Conservation (phyloP, 2,888 invertebrate species). For the Ochropacha duplaris region DNA sequence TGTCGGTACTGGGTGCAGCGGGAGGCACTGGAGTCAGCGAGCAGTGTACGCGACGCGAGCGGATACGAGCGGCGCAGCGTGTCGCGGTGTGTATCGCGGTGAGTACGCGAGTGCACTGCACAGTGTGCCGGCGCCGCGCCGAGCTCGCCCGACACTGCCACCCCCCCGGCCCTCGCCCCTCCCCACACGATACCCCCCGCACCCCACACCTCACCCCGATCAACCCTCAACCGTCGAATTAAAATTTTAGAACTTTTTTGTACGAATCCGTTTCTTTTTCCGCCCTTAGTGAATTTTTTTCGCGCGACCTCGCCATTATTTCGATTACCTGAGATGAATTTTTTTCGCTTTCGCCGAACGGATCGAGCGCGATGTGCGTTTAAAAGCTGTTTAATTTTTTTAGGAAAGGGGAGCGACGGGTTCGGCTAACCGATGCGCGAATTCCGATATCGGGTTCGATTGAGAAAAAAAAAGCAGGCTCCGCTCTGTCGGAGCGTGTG, state of each 20-base stretch:
- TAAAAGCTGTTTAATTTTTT: constrained; percentile 83
- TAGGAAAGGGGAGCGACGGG: constrained; percentile 74
- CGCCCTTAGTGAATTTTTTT: constrained; percentile 82
- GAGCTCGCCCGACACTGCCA: constrained; percentile 18
- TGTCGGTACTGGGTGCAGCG: constrained; percentile 10
- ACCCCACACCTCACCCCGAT: constrained; percentile 27
- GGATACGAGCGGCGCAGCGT: constrained; percentile 8
- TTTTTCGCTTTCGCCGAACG: constrained; percentile 66
- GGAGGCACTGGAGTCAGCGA: constrained; percentile 10
- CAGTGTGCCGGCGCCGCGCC: constrained; percentile 15
- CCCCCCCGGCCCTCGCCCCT: constrained; percentile 14
- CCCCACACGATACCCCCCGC: constrained; percentile 2
- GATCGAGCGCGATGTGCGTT: constrained; percentile 69
- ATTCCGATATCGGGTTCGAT: constrained; percentile 76
- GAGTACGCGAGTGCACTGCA: constrained; percentile 16
- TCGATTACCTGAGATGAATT: constrained; percentile 81
- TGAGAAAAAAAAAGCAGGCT: constrained; percentile 43
- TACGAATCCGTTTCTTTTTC: constrained; percentile 81
- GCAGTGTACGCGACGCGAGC: constrained; percentile 8
- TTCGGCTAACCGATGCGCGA: constrained; percentile 76
- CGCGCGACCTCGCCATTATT: constrained; percentile 76
- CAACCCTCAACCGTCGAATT: constrained; percentile 66
- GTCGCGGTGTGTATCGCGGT: constrained; percentile 14
- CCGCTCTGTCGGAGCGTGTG: constrained; percentile 38
- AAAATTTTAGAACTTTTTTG: constrained; percentile 74